Conservation (phyloP, 1,140 invertebrate genomes). For the Anthonomus grandis region DNA sequence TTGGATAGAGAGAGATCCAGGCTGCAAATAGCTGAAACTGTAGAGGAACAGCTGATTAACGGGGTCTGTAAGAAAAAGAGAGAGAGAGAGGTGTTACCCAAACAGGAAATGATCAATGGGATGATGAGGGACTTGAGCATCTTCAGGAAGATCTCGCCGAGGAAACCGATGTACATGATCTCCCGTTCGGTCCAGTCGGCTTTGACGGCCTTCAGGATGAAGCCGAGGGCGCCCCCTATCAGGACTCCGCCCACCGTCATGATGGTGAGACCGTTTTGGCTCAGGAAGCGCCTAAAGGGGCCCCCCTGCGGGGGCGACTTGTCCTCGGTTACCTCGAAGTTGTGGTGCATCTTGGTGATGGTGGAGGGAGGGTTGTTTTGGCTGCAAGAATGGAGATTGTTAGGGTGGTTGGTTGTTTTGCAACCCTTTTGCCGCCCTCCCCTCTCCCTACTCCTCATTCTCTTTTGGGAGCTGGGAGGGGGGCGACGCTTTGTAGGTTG, state of each 20-base stretch:
- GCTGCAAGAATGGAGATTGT: too few species aligned
- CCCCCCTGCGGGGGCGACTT: constrained; percentile 19
- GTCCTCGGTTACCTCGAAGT: constrained; percentile 28
- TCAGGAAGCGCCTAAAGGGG: constrained; percentile 30
- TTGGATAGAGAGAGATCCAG: constrained; percentile 64
- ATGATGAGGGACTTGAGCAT: constrained; percentile 75
- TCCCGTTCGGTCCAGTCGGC: constrained; percentile 54
- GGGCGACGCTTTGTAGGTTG: too few species aligned
- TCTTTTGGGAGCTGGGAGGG: too few species aligned
- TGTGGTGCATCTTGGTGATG: constrained; percentile 36
- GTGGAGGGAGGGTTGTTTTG: too few species aligned
- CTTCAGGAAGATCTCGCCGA: constrained; percentile 67
- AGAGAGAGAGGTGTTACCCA: constrained; percentile 40
- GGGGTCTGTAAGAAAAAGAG: background rate
- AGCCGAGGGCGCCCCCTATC: constrained; percentile 60
- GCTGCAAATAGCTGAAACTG: constrained; percentile 66
- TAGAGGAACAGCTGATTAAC: constrained; percentile 2
- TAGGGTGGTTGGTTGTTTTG: too few species aligned
- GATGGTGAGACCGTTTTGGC: constrained; percentile 62
- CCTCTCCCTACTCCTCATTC: too few species aligned
- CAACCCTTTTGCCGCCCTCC: too few species aligned
- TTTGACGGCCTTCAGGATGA: constrained; percentile 53
- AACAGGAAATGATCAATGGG: constrained; percentile 69
- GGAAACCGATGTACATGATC: constrained; percentile 68
- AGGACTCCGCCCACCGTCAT: constrained; percentile 66